These are phyloP conservation scores for Daubentonia madagascariensis DNA, from an alignment of 2,113 vertebrate species.

Conservation along the genomic window DNA sequence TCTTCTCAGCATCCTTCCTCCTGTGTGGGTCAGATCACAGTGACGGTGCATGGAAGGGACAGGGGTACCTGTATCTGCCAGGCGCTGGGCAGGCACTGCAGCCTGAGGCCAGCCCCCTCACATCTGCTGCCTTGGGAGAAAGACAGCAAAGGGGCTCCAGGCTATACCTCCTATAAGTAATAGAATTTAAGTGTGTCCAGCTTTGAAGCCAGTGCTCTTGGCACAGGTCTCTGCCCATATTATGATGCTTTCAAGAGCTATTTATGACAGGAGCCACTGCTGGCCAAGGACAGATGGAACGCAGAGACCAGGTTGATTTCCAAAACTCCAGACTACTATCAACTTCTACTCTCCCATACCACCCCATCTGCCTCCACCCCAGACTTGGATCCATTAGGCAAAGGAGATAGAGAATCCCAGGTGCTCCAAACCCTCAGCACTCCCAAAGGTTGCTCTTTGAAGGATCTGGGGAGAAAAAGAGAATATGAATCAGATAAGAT, in stretches of 20 bases:
- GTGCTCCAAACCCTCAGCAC: background rate
- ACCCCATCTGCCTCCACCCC: fast-evolving
- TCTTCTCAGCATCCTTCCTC: background rate
- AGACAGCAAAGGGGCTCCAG: background rate
- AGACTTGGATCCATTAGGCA: too few relatives aligned
- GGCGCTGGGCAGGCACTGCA: background rate
- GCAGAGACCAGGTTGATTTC: background rate
- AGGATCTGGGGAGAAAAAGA: background rate
- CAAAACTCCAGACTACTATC: background rate
- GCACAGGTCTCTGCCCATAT: background rate
- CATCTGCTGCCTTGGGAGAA: background rate
- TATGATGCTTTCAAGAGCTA: background rate
- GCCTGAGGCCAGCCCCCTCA: background rate
- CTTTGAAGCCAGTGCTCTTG: background rate
- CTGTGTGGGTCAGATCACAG: background rate
- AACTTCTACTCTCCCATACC: too few relatives aligned
- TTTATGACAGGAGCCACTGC: background rate
- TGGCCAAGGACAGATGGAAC: background rate
- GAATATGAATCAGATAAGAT: too few relatives aligned
- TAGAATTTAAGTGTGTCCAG: background rate
- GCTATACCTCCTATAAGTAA: background rate
- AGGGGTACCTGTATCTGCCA: background rate
- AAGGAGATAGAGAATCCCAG: background rate
- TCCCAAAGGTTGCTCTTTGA: background rate
- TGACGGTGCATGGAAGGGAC: background rate